A percentile compares a stretch with the other conserved stretches of the same genome.
Evolutionary conservation across 1,140 invertebrate species (phyloP).

Genomic region (Vanessa tameamea): DNA sequence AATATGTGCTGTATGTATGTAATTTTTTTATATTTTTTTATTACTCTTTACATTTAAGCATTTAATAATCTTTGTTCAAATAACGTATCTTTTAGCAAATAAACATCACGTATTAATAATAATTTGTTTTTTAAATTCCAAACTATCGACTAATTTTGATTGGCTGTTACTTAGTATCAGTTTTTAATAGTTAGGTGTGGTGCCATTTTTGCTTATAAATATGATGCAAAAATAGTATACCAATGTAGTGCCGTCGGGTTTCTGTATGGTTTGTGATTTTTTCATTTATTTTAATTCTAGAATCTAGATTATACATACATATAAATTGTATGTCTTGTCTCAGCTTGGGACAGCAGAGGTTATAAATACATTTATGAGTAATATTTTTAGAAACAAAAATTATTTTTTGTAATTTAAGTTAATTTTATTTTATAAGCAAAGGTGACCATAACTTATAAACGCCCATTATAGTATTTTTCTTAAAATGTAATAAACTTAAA

Average conservation of each 20-base stretch:
- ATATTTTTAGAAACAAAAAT: conserved; percentile 1
- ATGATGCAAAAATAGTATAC: conserved; percentile 34
- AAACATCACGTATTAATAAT: conserved; percentile 41
- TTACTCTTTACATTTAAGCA: conserved; percentile 51
- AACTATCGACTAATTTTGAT: conserved; percentile 32
- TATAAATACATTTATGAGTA: conserved; percentile 29
- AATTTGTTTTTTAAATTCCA: conserved; percentile 29
- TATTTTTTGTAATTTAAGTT: not conserved
- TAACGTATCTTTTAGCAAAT: conserved; percentile 35
- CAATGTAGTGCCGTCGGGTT: conserved; percentile 30
- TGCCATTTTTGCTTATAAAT: conserved; percentile 50
- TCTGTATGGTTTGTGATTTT: conserved; percentile 38
- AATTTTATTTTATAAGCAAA: not conserved
- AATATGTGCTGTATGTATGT: conserved; percentile 59
- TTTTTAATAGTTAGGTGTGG: conserved; percentile 42
- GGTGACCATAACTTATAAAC: conserved; percentile 1
- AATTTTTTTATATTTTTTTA: conserved; percentile 55
- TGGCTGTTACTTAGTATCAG: conserved; percentile 47
- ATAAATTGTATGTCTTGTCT: not conserved
- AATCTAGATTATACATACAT: conserved; percentile 17
- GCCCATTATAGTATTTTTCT: conserved; percentile 3
- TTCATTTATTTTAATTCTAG: conserved; percentile 30
- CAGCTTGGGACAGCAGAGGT: conserved; percentile 16
- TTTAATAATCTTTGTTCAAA: conserved; percentile 53
- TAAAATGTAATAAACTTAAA: not conserved